A percentile compares a stretch with the other conserved stretches of the same genome.
phyloP scores from a whole-genome alignment of 2,888 invertebrate genomes.

The Idaea aversata region DNA sequence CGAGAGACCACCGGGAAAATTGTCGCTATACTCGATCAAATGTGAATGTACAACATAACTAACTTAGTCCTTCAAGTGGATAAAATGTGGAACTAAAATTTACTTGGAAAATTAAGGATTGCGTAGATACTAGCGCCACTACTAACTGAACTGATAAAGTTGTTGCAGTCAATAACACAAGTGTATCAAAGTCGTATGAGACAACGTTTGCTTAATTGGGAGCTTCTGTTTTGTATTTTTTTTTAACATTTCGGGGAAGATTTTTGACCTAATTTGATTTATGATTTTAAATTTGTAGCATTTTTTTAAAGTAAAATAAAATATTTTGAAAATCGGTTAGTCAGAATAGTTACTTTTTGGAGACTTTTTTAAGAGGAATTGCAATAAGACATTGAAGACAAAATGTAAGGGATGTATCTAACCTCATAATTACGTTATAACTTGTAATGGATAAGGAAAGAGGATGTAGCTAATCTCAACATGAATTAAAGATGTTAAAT shows the following conservation, averaged over 20 bases:
- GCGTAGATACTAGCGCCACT: background rate
- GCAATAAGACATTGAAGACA: too few species aligned
- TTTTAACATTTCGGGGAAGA: background rate
- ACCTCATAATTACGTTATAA: too few species aligned
- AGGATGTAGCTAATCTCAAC: too few species aligned
- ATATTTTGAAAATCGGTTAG: too few species aligned
- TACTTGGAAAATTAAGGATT: background rate
- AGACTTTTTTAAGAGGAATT: too few species aligned
- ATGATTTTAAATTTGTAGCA: too few species aligned
- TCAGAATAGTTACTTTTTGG: too few species aligned
- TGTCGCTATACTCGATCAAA: constrained; percentile 60
- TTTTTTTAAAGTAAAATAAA: too few species aligned
- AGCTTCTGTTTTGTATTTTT: background rate
- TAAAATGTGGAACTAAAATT: background rate
- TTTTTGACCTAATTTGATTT: background rate
- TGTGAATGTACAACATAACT: constrained; percentile 33
- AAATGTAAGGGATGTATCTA: too few species aligned
- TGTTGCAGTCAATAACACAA: background rate
- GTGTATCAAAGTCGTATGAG: constrained; percentile 49
- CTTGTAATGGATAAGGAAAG: too few species aligned
- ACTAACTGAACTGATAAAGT: background rate
- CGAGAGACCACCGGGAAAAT: constrained; percentile 72
- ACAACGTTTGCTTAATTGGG: constrained; percentile 16
- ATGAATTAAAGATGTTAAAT: too few species aligned
- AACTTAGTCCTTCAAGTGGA: constrained; percentile 34